phyloP scores from a whole-genome alignment of 2,113 vertebrate genomes.

The Rhea pennata region DNA sequence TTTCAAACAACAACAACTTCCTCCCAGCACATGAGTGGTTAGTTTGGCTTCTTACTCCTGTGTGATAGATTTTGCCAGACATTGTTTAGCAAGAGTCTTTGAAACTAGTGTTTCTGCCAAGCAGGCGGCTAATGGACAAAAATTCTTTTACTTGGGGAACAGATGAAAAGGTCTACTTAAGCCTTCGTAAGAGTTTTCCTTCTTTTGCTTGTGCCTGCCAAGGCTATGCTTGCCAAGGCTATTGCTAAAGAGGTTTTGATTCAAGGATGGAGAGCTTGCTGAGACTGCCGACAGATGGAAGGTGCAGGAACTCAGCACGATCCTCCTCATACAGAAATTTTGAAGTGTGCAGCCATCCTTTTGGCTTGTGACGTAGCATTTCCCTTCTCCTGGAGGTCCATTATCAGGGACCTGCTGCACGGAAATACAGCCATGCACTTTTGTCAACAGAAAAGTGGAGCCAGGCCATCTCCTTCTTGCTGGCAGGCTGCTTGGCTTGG shows the following conservation, averaged over 20 bases:
- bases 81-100: not conserved
- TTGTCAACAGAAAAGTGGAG: not conserved
- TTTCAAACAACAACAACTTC: not conserved
- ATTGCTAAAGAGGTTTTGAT: not conserved
- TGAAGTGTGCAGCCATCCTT: not conserved
- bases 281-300: not conserved
- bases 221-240: not conserved
- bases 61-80: not conserved
- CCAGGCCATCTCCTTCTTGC: not conserved
- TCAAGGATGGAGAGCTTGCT: not conserved
- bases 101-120: not conserved
- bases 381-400: not conserved
- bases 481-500: not conserved
- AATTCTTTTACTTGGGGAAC: not conserved
- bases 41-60: not conserved
- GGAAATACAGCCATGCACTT: accelerated
- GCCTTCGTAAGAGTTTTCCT: not conserved
- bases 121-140: not conserved
- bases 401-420: not conserved
- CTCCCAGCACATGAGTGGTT: not conserved
- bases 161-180: not conserved
- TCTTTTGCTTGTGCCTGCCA: not conserved
- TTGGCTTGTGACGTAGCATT: not conserved
- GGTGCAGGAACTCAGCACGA: not conserved
- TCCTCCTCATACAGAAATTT: not conserved